Conservation (phyloP, 1,140 invertebrate genomes). For the Agrilus planipennis region DNA sequence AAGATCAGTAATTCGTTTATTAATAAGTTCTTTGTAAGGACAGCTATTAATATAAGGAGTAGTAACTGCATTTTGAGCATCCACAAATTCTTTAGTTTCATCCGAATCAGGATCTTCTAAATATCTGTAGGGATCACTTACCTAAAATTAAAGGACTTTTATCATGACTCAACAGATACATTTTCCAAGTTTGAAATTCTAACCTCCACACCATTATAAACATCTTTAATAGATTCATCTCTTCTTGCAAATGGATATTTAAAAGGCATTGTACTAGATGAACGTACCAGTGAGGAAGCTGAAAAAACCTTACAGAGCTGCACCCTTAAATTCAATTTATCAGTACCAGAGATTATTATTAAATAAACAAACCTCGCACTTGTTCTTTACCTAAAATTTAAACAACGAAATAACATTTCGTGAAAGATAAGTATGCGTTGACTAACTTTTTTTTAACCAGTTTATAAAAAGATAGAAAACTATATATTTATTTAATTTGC, state of each 20-base stretch:
- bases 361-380: too few species aligned
- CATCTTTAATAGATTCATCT: constrained; percentile 66
- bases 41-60: constrained; percentile 74
- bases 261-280: constrained; percentile 16
- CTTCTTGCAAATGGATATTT: constrained; percentile 64
- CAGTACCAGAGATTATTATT: too few species aligned
- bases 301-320: too few species aligned
- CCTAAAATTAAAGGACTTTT: constrained; percentile 39
- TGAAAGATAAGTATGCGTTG: too few species aligned
- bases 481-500: too few species aligned
- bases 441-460: too few species aligned
- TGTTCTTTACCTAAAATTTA: too few species aligned
- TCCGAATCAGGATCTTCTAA: constrained; percentile 88
- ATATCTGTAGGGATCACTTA: constrained; percentile 91
- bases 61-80: constrained; percentile 84
- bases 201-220: constrained; percentile 76
- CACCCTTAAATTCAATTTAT: too few species aligned
- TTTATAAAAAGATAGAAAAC: too few species aligned
- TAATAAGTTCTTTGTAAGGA: constrained; percentile 57
- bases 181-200: constrained; percentile 9
- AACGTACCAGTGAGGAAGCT: too few species aligned
- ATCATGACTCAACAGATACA: constrained; percentile 1
- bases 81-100: constrained; percentile 87
- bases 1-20: constrained; percentile 68
- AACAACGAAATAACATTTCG: too few species aligned